phyloP scores from a whole-genome alignment of 1,140 invertebrate genomes.

The Listronotus oregonensis region DNA sequence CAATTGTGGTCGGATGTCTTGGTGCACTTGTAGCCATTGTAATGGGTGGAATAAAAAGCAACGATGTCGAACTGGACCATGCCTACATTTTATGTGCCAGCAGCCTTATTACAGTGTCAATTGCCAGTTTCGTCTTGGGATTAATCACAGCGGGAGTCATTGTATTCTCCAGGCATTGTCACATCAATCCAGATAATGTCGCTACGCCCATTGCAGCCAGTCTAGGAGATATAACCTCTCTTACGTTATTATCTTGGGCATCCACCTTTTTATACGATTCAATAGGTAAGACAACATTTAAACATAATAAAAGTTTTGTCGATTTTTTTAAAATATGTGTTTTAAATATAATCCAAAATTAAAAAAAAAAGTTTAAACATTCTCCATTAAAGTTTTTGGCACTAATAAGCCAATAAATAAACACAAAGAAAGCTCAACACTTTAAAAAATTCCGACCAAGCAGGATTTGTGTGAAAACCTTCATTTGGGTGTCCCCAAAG shows the following conservation, averaged over 20 bases:
- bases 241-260: constrained; percentile 75
- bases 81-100: constrained; percentile 84
- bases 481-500: too few species aligned
- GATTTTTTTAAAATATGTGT: too few species aligned
- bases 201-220: constrained; percentile 88
- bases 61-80: constrained; percentile 81
- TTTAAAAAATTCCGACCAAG: too few species aligned
- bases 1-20: constrained; percentile 89
- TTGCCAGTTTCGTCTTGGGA: constrained; percentile 82
- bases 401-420: too few species aligned
- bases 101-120: constrained; percentile 88
- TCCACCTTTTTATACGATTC: too few species aligned
- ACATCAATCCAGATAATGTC: constrained; percentile 91
- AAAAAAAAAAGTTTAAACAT: too few species aligned
- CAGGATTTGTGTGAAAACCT: too few species aligned
- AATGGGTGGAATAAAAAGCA: constrained; percentile 84
- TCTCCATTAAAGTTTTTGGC: too few species aligned
- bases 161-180: constrained; percentile 74
- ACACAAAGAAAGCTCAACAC: too few species aligned
- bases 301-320: too few species aligned
- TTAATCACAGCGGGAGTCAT: constrained; percentile 82
- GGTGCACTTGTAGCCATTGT: constrained; percentile 86
- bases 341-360: too few species aligned
- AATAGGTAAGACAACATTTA: too few species aligned
- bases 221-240: constrained; percentile 83